A percentile compares a stretch with the other conserved stretches of the same genome.
These are phyloP conservation scores for Triops cancriformis DNA, from an alignment of 1,140 invertebrate genomes.

Conservation along the genomic window DNA sequence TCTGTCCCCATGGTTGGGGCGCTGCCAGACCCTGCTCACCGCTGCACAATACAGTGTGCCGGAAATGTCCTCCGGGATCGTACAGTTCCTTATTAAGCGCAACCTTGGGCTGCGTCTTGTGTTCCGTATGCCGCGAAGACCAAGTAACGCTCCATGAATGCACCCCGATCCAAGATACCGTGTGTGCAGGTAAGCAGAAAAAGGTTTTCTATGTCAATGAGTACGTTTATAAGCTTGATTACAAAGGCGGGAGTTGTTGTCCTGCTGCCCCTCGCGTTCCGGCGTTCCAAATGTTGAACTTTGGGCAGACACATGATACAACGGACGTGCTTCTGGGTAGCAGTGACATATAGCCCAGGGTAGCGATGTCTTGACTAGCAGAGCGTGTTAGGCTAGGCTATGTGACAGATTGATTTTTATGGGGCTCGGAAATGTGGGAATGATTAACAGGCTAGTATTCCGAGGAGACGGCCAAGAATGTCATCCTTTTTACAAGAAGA, in stretches of 20 bases:
- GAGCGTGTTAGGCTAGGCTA: neutral
- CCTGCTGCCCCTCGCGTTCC: neutral
- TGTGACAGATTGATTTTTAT: constrained; percentile 14
- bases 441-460: neutral
- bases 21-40: constrained; percentile 32
- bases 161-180: constrained; percentile 36
- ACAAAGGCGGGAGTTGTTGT: neutral
- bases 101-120: constrained; percentile 33
- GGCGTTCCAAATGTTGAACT: neutral
- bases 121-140: constrained; percentile 32
- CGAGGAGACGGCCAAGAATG: neutral
- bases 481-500: neutral
- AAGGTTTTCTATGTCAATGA: neutral
- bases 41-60: constrained; percentile 34
- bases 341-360: neutral
- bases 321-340: neutral
- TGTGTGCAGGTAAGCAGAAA: constrained; percentile 35
- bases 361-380: neutral
- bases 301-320: neutral
- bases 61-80: constrained; percentile 34
- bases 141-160: constrained; percentile 36
- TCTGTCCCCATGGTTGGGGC: constrained; percentile 35
- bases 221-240: neutral
- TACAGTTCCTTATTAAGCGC: constrained; percentile 35
- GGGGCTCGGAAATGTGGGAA: neutral